These are phyloP conservation scores for Scaptomyza graminum DNA, from an alignment of 1,140 invertebrate genomes.

Conservation along the genomic window DNA sequence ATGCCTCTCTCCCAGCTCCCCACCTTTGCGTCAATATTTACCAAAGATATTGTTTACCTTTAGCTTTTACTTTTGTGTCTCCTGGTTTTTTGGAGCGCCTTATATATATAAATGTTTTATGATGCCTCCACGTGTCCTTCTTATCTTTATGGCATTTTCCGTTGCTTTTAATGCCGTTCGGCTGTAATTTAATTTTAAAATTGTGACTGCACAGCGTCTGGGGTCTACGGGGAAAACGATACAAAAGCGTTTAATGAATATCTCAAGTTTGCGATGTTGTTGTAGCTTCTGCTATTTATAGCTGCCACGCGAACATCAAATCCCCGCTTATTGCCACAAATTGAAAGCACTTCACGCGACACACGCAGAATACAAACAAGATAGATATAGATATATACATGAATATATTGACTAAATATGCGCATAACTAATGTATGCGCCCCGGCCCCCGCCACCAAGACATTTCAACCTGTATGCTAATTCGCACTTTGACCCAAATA, in stretches of 20 bases:
- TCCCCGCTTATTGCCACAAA: constrained; percentile 53
- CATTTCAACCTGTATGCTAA: constrained; percentile 59
- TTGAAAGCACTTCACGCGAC: constrained; percentile 38
- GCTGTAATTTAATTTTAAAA: constrained; percentile 67
- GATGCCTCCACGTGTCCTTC: constrained; percentile 48
- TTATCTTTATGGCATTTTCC: constrained; percentile 70
- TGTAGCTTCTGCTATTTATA: constrained; percentile 54
- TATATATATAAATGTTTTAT: constrained; percentile 64
- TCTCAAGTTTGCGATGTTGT: constrained; percentile 36
- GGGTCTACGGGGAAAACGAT: background rate
- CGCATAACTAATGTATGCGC: constrained; percentile 34
- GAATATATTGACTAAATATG: background rate
- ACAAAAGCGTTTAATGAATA: constrained; percentile 60
- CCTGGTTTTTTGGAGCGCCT: constrained; percentile 45
- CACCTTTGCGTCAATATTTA: constrained; percentile 64
- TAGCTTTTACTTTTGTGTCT: constrained; percentile 29
- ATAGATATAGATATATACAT: background rate
- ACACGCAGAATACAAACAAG: background rate
- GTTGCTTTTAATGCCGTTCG: constrained; percentile 67
- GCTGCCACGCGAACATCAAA: constrained; percentile 50
- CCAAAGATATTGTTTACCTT: constrained; percentile 67
- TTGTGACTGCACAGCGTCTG: constrained; percentile 19
- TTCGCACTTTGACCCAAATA: constrained; percentile 73
- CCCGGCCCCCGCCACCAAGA: constrained; percentile 1
- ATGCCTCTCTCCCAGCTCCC: background rate